These are phyloP conservation scores for Phrynocephalus guinanensis DNA, from an alignment of 2,797 vertebrate species.

Conservation along the genomic window DNA sequence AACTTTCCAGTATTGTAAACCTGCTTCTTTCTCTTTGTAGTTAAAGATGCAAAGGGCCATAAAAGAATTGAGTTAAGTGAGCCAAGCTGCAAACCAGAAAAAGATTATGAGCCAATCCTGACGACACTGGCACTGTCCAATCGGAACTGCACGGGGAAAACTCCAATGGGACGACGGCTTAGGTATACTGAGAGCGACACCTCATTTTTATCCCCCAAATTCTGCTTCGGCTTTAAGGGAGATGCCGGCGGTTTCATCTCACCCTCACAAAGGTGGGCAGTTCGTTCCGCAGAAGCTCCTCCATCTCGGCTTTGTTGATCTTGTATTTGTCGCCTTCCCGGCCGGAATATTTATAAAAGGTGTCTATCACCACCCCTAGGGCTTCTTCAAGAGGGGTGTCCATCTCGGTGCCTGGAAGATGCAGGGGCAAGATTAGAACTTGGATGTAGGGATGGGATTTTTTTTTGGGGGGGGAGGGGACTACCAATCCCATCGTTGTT, in stretches of 20 bases:
- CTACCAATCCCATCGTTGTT: no score
- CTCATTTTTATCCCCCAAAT: background rate
- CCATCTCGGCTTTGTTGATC: constrained; percentile 79
- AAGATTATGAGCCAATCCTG: background rate
- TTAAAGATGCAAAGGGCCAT: background rate
- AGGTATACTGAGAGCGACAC: no score
- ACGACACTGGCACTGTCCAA: background rate
- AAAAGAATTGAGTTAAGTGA: background rate
- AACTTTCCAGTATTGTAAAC: no score
- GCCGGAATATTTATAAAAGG: constrained; percentile 75
- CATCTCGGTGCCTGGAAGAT: constrained; percentile 37
- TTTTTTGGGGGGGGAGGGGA: no score
- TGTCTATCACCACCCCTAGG: constrained; percentile 32
- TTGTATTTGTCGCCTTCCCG: constrained; percentile 62
- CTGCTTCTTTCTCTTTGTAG: background rate
- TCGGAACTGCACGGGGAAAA: background rate
- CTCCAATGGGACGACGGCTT: background rate
- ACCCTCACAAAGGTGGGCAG: constrained; percentile 69
- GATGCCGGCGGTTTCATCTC: background rate
- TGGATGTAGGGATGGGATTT: no score
- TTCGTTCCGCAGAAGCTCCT: constrained; percentile 74
- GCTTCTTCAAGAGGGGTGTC: constrained; percentile 50
- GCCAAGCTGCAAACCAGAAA: background rate
- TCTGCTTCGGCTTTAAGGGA: background rate
- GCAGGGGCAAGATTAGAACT: no score